Evolutionary conservation across 1,140 invertebrate genomes (phyloP).

Genomic region (Drosophila santomea): DNA sequence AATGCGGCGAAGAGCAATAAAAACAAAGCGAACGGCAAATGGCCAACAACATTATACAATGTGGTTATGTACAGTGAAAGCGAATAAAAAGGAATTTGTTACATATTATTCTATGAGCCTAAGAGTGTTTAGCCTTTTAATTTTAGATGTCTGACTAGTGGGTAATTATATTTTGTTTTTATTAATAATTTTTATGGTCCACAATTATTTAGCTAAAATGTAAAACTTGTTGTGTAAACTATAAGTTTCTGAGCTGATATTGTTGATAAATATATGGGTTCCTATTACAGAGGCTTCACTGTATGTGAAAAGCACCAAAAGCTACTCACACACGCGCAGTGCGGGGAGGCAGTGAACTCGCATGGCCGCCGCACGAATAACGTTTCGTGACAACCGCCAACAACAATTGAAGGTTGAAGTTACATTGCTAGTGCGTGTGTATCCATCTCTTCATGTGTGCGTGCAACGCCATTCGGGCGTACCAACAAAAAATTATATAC

Average conservation of each 20-base stretch:
- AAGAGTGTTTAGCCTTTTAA: not conserved
- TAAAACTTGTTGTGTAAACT: too few species aligned
- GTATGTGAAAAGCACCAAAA: constrained; percentile 75
- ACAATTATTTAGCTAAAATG: too few species aligned
- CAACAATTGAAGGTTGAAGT: constrained; percentile 82
- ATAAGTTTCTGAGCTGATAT: too few species aligned
- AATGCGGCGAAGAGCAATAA: constrained; percentile 63
- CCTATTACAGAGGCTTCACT: constrained; percentile 5
- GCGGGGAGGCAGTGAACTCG: constrained; percentile 78
- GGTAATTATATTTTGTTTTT: too few species aligned
- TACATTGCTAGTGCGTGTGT: constrained; percentile 62
- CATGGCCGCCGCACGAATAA: constrained; percentile 81
- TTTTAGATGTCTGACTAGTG: too few species aligned
- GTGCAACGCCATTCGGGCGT: constrained; percentile 81
- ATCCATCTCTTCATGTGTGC: constrained; percentile 57
- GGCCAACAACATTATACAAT: constrained; percentile 54
- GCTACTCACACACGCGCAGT: constrained; percentile 29
- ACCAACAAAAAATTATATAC: constrained; percentile 61
- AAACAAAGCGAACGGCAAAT: constrained; percentile 72
- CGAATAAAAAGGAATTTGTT: not conserved
- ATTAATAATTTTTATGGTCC: too few species aligned
- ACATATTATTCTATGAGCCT: too few species aligned
- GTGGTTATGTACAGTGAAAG: constrained; percentile 40
- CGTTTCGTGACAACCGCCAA: constrained; percentile 77
- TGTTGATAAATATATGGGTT: too few species aligned